Percentiles rank a stretch among this genome's conserved stretches.
phyloP scores from a whole-genome alignment of 2,888 invertebrate species.

The Eueremaeus valkanovi region DNA sequence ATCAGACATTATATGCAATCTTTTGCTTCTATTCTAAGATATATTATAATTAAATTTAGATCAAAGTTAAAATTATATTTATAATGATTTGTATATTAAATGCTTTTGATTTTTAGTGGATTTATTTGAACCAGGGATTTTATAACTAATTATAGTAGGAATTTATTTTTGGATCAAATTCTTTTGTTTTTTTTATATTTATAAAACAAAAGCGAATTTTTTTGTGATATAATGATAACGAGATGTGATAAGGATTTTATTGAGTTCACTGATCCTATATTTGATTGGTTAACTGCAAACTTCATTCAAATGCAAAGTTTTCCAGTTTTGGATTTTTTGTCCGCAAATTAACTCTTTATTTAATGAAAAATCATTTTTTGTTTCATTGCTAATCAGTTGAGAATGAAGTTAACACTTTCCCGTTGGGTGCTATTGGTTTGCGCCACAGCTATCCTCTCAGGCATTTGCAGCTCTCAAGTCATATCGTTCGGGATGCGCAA shows the following conservation, averaged over 20 bases:
- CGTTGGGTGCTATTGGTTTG: slow-evolving; percentile 24
- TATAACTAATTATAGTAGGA: too few species aligned
- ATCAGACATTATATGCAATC: too few species aligned
- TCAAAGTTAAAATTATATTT: too few species aligned
- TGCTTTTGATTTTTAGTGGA: too few species aligned
- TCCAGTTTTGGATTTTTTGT: background rate
- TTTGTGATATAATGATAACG: background rate
- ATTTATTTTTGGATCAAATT: too few species aligned
- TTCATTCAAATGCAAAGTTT: slow-evolving; percentile 15
- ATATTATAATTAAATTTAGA: too few species aligned
- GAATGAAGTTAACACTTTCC: slow-evolving; percentile 25
- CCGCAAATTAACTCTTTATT: background rate
- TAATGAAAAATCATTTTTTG: background rate
- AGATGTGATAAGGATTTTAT: too few species aligned
- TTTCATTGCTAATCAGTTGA: background rate
- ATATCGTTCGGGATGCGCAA: slow-evolving; percentile 48
- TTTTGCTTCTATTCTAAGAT: too few species aligned
- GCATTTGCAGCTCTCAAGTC: slow-evolving; percentile 40
- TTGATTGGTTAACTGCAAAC: background rate
- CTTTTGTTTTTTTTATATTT: background rate
- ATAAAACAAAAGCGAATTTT: background rate
- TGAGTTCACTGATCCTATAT: slow-evolving; percentile 17
- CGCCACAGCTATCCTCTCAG: background rate
- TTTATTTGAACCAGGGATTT: too few species aligned
- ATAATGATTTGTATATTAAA: too few species aligned